Conservation (phyloP, 1,140 invertebrate genomes). For the Cherax quadricarinatus region DNA sequence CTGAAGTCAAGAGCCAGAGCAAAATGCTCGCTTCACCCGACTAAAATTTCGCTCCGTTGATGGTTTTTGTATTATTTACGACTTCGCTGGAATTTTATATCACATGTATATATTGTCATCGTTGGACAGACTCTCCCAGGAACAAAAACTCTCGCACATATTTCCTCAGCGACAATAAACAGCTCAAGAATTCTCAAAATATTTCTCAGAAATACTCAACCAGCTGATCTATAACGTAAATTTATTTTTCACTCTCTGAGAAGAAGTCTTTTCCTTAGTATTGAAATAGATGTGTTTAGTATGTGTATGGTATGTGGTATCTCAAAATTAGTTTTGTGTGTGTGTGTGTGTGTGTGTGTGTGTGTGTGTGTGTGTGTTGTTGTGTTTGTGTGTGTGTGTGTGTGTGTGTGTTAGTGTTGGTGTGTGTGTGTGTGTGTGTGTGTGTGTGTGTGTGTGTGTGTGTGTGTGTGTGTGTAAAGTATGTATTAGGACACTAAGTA, state of each 20-base stretch:
- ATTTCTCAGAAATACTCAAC: background rate
- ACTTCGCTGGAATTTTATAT: background rate
- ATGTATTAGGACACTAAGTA: too few species aligned
- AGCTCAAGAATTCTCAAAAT: background rate
- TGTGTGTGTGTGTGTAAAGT: too few species aligned
- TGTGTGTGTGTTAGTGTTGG: too few species aligned
- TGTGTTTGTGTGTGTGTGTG: too few species aligned
- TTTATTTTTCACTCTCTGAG: background rate
- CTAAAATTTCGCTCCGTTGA: background rate
- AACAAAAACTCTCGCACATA: background rate
- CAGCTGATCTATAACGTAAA: background rate
- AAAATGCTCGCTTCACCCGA: background rate
- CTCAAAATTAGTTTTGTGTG: too few species aligned
- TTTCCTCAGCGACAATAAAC: background rate
- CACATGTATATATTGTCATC: background rate
- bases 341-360: too few species aligned
- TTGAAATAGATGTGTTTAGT: too few species aligned
- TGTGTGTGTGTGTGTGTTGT: too few species aligned
- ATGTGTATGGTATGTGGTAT: too few species aligned
- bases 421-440: too few species aligned
- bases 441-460: too few species aligned
- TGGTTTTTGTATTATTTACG: background rate
- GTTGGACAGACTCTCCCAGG: background rate
- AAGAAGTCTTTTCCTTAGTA: too few species aligned
- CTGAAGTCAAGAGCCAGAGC: background rate